These are phyloP conservation scores for Pitta sordida DNA, from an alignment of 2,113 vertebrate species.

Conservation along the genomic window DNA sequence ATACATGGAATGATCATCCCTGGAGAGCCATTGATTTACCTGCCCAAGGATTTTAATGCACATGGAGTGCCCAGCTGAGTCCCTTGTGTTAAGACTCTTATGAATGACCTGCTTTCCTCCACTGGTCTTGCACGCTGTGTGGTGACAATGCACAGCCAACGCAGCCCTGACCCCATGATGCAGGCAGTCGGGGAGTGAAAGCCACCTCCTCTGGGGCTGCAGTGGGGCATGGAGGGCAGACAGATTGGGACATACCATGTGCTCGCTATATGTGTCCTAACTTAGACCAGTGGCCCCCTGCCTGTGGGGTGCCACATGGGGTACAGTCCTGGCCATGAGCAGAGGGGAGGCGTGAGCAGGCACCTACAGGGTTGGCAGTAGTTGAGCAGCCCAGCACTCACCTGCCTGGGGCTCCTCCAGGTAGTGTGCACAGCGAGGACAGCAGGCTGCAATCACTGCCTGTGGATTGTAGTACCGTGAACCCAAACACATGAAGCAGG, in stretches of 20 bases:
- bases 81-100: not conserved
- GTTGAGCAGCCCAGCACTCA: not conserved
- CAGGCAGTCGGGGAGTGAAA: not conserved
- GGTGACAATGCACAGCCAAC: not conserved
- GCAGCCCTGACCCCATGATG: not conserved
- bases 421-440: fast-evolving
- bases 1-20: not conserved
- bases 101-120: not conserved
- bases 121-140: fast-evolving
- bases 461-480: not conserved
- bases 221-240: not conserved
- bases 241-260: fast-evolving
- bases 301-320: not conserved
- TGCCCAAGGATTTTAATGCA: not conserved
- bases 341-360: not conserved
- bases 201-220: not conserved
- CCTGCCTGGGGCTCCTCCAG: not conserved
- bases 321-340: not conserved
- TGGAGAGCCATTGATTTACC: not conserved
- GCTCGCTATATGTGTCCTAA: not conserved
- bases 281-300: fast-evolving
- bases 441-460: not conserved
- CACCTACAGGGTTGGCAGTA: not conserved
- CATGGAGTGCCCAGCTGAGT: not conserved
- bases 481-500: fast-evolving